Conservation (phyloP, 2,797 vertebrate genomes). For the Melanotaenia nigrans region DNA sequence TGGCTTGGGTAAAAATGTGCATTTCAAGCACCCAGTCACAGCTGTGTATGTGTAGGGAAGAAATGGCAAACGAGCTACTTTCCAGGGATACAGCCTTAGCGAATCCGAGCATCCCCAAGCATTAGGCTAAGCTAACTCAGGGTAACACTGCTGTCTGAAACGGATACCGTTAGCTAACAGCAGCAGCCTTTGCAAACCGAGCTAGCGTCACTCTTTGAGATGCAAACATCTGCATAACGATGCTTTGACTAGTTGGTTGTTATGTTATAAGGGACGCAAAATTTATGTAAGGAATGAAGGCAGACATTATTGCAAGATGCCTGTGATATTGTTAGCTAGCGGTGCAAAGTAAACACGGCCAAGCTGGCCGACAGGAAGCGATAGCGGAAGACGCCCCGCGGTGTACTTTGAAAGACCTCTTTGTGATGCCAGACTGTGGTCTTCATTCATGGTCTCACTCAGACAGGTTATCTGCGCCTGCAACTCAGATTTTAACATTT, state of each 20-base stretch:
- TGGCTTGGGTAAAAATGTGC: background rate
- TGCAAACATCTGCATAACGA: background rate
- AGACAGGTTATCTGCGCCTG: background rate
- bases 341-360: constrained; percentile 67
- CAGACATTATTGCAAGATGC: background rate
- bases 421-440: constrained; percentile 65
- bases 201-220: background rate
- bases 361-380: constrained; percentile 64
- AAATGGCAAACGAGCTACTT: background rate
- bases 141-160: constrained; percentile 23
- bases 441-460: constrained; percentile 52
- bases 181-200: constrained; percentile 13
- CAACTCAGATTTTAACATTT: background rate
- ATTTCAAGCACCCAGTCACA: rapidly evolving
- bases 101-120: constrained; percentile 27
- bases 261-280: background rate
- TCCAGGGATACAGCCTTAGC: background rate
- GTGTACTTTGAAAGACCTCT: constrained; percentile 67
- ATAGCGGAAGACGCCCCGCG: constrained; percentile 73
- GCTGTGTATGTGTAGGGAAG: too few species aligned
- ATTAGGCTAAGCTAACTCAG: constrained; percentile 35
- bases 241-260: background rate
- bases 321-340: constrained; percentile 43
- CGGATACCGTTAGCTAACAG: constrained; percentile 2
- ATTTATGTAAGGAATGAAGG: background rate